Base-by-base conservation (phyloP, 53 echinoderm and acorn worm species). In the Paelopatides confundens region DNA sequence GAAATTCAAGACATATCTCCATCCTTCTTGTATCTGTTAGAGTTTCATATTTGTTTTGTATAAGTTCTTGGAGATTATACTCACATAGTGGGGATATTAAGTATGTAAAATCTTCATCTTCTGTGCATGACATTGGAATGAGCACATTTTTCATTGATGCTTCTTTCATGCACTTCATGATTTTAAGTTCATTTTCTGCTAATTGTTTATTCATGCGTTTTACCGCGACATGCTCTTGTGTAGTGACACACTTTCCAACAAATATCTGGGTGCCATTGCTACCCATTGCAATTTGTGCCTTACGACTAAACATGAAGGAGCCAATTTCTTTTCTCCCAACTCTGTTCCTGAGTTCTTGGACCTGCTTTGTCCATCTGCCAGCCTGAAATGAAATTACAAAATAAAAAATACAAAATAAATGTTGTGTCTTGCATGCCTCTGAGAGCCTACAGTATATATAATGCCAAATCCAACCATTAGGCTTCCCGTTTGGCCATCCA, bases 71-170 rank as follows among this genome's bases (percentile, higher is more conserved):
- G n/a, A 66, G 66, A 28, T 66, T 66, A 29, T 66, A 66, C 31
- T 66, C 66, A 66, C 66, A 66, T 31, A 66, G 66, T 31, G 31
- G 12, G 26, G 66, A 66, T 33, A 66, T 28, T 66, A 66, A 12
- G 66, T 66, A 66, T 24, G 66, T 66, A n/a, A 66, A 66, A 28
- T 66, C 66, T 66, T 30, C 66, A 66, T 66, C 66, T 11, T 66
- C 34, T 3, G 27, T 5, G 34, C 3, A 33, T 7, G 66, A 11
- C 7, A 66, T 66, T 31, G 66, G 66, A 30, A 13, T 66, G 2
- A 66, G 66, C 12, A 66, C 66, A 66, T 66, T 66, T 30, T 66
- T 66, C 26, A 66, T 66, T 2, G 66, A 10, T 66, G 27, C 3
- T 5, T 66, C 66, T 66, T 66, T 66, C 5, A 66, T 66, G 30